A percentile compares a stretch with the other conserved stretches of the same genome.
Conservation (phyloP, 1,140 invertebrate genomes). For the Drosophila setifemur region DNA sequence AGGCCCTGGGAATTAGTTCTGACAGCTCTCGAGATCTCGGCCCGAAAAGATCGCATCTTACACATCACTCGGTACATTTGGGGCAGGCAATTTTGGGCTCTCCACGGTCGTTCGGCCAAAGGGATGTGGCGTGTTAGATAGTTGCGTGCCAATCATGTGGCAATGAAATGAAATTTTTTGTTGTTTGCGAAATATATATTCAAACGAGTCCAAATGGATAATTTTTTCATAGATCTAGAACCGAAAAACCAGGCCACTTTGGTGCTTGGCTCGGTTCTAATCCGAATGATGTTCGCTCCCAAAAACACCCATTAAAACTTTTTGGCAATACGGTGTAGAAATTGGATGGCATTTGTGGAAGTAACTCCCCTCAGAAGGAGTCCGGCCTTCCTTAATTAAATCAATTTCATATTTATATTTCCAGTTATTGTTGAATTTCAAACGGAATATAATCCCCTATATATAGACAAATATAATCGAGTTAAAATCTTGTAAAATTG, state of each 20-base stretch:
- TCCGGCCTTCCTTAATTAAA: slow-evolving; percentile 70
- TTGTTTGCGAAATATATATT: slow-evolving; percentile 13
- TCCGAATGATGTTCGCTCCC: not conserved
- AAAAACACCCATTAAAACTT: slow-evolving; percentile 43
- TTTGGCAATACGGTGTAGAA: slow-evolving; percentile 43
- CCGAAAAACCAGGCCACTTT: slow-evolving; percentile 35
- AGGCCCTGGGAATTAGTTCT: slow-evolving; percentile 10
- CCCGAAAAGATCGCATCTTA: slow-evolving; percentile 17
- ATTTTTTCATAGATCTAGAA: slow-evolving; percentile 24
- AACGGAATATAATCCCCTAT: not conserved
- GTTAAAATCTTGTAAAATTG: slow-evolving; percentile 31
- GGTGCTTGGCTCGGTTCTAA: slow-evolving; percentile 1
- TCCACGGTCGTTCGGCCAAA: slow-evolving; percentile 21
- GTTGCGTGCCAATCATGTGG: slow-evolving; percentile 33
- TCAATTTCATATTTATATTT: slow-evolving; percentile 71
- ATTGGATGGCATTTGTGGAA: slow-evolving; percentile 14
- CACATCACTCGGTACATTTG: slow-evolving; percentile 46
- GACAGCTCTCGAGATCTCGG: not conserved
- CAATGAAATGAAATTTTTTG: slow-evolving; percentile 10
- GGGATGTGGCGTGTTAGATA: slow-evolving; percentile 7
- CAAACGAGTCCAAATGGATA: slow-evolving; percentile 13
- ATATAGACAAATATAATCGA: slow-evolving; percentile 10
- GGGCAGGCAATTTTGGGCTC: slow-evolving; percentile 50
- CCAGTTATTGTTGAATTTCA: slow-evolving; percentile 47
- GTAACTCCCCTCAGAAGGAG: not conserved